Evolutionary conservation across 2,797 vertebrate genomes (phyloP).

Genomic region (Danio aesculapii): DNA sequence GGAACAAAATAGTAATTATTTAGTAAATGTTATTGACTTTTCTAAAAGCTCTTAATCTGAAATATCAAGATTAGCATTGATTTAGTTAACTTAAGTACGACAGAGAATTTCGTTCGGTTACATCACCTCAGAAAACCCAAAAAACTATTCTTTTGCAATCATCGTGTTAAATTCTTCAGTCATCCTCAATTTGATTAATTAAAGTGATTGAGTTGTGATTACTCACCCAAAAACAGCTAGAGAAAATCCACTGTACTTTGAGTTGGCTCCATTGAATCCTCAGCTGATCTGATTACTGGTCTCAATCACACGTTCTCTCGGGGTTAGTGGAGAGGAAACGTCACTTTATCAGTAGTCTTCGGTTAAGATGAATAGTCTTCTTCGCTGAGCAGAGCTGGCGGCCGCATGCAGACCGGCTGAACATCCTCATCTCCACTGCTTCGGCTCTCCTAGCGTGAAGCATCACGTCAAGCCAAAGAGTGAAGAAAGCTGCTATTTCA

Average conservation of each 20-base stretch:
- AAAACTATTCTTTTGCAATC: background rate
- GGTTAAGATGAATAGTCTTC: background rate
- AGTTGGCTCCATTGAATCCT: slow-evolving; percentile 4
- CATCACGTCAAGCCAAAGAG: slow-evolving; percentile 27
- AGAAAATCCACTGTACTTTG: background rate
- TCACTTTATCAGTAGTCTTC: background rate
- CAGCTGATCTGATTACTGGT: background rate
- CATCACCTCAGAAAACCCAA: too few species aligned
- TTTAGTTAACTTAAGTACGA: background rate
- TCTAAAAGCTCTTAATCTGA: background rate
- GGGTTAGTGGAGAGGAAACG: background rate
- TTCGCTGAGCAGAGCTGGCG: background rate
- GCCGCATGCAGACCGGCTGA: background rate
- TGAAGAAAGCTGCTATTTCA: slow-evolving; percentile 68
- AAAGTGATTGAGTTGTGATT: background rate
- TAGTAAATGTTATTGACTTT: too few species aligned
- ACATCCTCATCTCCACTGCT: background rate
- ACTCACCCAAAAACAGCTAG: slow-evolving; percentile 37
- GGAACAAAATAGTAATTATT: too few species aligned
- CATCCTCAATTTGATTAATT: background rate
- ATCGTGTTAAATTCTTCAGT: background rate
- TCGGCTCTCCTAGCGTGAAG: background rate
- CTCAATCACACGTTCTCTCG: background rate
- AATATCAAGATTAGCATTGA: background rate
- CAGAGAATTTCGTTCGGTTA: background rate